phyloP scores from a whole-genome alignment of 1,140 invertebrate species.

The Neodiprion lecontei region DNA sequence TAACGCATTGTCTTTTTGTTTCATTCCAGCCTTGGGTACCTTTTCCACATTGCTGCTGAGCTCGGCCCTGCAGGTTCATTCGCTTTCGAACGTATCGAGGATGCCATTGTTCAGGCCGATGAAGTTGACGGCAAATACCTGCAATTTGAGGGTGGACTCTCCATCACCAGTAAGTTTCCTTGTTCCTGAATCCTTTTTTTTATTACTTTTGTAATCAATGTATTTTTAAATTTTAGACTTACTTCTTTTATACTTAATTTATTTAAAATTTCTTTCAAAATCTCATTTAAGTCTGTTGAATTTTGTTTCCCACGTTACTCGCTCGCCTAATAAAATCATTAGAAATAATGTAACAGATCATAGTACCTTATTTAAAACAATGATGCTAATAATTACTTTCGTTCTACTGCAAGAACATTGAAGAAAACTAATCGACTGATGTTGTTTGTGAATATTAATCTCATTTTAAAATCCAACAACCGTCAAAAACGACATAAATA shows the following conservation, averaged over 20 bases:
- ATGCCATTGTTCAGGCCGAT: conserved; percentile 92
- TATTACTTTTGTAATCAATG: background rate
- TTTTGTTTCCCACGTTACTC: too few species aligned
- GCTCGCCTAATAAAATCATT: too few species aligned
- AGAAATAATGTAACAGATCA: too few species aligned
- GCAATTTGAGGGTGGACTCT: conserved; percentile 91
- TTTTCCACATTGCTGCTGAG: conserved; percentile 79
- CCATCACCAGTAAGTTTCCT: conserved; percentile 59
- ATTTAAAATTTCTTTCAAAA: too few species aligned
- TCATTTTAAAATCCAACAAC: background rate
- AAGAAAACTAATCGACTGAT: conserved; percentile 28
- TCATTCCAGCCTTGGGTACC: conserved; percentile 77
- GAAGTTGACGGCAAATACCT: conserved; percentile 89
- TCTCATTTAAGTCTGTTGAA: background rate
- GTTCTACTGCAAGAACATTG: conserved; percentile 39
- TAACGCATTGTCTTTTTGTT: conserved; percentile 21
- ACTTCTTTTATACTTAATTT: too few species aligned
- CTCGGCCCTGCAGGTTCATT: conserved; percentile 71
- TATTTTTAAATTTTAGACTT: too few species aligned
- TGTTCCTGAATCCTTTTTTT: background rate
- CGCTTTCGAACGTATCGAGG: conserved; percentile 84
- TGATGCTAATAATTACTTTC: conserved; percentile 41
- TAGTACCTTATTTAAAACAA: conserved; percentile 12
- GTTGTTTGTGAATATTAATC: conserved; percentile 8
- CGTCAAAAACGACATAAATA: background rate